Evolutionary conservation across 2,797 vertebrate genomes (phyloP), one percentile per base, ranked within the genome.

Genomic region (Clamator glandarius): DNA sequence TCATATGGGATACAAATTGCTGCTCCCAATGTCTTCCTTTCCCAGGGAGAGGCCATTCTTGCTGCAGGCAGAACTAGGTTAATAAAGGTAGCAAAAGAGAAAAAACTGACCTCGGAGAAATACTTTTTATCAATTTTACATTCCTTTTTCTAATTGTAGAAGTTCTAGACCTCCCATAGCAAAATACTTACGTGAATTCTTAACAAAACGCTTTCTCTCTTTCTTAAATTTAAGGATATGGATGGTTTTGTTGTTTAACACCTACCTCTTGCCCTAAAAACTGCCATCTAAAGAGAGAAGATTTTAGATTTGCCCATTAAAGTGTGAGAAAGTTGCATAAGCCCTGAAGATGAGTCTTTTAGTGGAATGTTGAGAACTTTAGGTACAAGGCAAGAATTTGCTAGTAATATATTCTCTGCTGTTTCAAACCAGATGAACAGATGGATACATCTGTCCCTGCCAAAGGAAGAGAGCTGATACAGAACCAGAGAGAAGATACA

Each of bases 401-500:
- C 20, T 84, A 11, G 5, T 81, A 58, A 33, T 62, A 72, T 93
- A 63, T 86, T 16, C 81, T 96, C 73, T 96, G 41, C n/a, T 94
- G 12, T 95, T 91, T 95, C 75, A 84, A 97, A 98, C 87, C 82
- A 97, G 97, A 93, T 80, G 98, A 98, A 33, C 97, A 98, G 29
- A 97, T 98, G 98, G 98, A 98, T 64, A 92, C 97, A 9, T 98
- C 98, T 14, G 26, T 90, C 31, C 91, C 98, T 33, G 96, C 94
- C 39, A 97, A 96, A 33, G 96, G 63, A 78, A 35, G 76, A 82
- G 94, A 97, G 12, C 90, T 77, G 86, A 75, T 88, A 4, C 93
- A 85, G 29, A 96, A 95, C 50, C 80, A 84, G 54, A 80, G 44
- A 58, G 97, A 94, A 25, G 98, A 97, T 13, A 95, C 82, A 26